Percentiles rank a stretch among this genome's conserved stretches.
phyloP scores from a whole-genome alignment of 2,797 vertebrate genomes.

The Mareca strepera region DNA sequence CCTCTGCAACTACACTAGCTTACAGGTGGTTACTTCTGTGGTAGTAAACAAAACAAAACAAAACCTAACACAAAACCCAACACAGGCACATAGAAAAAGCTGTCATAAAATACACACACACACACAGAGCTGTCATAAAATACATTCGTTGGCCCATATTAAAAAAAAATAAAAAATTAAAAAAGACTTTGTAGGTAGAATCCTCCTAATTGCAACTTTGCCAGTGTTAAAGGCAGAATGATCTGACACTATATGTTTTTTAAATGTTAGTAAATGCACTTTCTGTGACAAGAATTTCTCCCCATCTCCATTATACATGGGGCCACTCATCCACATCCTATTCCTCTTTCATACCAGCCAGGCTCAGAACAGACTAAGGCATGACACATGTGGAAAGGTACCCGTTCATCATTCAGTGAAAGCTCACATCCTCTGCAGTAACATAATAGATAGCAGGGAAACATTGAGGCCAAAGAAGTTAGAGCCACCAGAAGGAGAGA shows the following conservation, averaged over 20 bases:
- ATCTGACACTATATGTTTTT: fast-evolving
- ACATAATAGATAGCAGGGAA: not conserved
- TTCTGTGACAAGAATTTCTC: not conserved
- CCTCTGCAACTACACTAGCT: not conserved
- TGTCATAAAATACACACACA: not conserved
- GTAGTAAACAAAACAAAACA: not conserved
- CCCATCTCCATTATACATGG: not conserved
- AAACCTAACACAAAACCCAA: not conserved
- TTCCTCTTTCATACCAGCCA: not conserved
- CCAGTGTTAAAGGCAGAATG: not conserved
- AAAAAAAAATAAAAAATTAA: not conserved
- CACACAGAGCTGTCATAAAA: not conserved
- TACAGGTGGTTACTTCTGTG: not conserved
- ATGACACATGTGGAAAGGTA: not conserved
- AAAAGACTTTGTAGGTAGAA: not conserved
- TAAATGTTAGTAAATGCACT: not conserved
- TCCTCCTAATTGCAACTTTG: not conserved
- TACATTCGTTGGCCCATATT: fast-evolving
- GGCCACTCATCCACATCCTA: not conserved
- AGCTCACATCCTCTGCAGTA: not conserved
- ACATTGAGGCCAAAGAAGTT: fast-evolving
- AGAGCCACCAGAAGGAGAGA: not conserved
- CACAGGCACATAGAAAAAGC: not conserved
- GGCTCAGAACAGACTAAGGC: not conserved
- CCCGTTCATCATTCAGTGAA: not conserved